Evolutionary conservation across 2,888 invertebrate genomes (phyloP), one percentile per base, ranked within the genome.

Genomic region (Oscheius onirici): DNA sequence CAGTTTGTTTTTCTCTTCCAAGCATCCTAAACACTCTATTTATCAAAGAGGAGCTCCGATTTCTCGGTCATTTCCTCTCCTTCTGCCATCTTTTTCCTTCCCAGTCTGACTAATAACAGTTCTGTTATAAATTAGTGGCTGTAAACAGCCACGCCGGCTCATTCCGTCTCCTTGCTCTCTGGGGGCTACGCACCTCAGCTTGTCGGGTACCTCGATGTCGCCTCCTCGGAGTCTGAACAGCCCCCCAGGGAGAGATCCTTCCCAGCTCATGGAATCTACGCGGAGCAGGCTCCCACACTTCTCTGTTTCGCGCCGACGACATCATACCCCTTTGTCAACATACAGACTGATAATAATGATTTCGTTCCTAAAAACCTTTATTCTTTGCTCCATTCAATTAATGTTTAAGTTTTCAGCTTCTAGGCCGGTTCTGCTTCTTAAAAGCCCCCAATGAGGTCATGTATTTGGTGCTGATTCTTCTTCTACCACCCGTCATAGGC

Each of bases 171-270:
- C n/a, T 28, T 11, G 28, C 57, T 41, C 58, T 58, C 58, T 58
- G 58, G 58, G 58, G 58, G 58, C 58, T 58, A 58, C 49, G 63
- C 63, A 63, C 63, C 63, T 63, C 63, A 24, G 49, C 63, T 63
- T 63, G 46, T 63, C 63, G 63, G 63, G 63, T 63, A 63, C 63
- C 63, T 63, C 63, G 63, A 49, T 63, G 63, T 63, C 63, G 63
- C 63, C 63, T 63, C 63, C 63, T 63, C 63, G 63, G 49, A 63
- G 63, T 63, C 49, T 26, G 49, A 63, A 63, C 63, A 63, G 63
- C 63, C 63, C 63, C 63, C 63, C 63, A 63, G 63, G 63, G 63
- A 63, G 63, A 63, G 63, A 63, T 63, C 63, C 63, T 63, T 63
- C 63, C 63, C 63, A 63, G 63, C 63, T 63, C 63, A 63, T 63